Conservation (phyloP, 2,797 vertebrate species). For the Leucoraja ocellata region DNA sequence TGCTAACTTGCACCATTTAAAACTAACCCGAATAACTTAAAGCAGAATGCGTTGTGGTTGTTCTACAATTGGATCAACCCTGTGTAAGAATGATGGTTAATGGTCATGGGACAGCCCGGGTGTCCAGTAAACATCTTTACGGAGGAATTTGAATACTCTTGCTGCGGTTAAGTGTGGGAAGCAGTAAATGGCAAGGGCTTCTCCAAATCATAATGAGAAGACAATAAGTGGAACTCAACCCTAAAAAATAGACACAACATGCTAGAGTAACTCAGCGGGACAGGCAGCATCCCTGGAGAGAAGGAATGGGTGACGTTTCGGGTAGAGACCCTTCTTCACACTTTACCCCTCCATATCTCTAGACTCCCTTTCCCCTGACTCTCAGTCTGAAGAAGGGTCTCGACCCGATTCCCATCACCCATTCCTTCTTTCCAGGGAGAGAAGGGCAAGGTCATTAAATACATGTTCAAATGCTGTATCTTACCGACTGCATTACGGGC, state of each 20-base stretch:
- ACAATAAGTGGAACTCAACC: background rate
- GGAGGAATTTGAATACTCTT: background rate
- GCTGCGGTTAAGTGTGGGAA: background rate
- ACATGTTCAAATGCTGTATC: background rate
- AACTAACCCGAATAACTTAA: background rate
- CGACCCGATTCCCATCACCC: no score
- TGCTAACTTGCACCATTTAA: background rate
- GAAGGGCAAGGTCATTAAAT: background rate
- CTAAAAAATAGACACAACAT: background rate
- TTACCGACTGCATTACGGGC: background rate
- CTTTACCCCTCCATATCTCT: no score
- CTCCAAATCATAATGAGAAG: background rate
- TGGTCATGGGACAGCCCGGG: background rate
- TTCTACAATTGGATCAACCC: background rate
- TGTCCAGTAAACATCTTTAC: background rate
- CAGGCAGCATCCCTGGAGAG: no score
- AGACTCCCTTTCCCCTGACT: no score
- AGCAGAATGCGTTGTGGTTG: background rate
- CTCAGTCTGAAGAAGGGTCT: no score
- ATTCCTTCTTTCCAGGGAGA: no score
- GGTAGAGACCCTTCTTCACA: no score
- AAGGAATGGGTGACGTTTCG: no score
- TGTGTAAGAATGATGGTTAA: background rate
- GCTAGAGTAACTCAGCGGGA: no score
- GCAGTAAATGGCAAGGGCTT: background rate